These are phyloP conservation scores for Drosophila burlai DNA, from an alignment of 1,140 invertebrate species.

Conservation along the genomic window DNA sequence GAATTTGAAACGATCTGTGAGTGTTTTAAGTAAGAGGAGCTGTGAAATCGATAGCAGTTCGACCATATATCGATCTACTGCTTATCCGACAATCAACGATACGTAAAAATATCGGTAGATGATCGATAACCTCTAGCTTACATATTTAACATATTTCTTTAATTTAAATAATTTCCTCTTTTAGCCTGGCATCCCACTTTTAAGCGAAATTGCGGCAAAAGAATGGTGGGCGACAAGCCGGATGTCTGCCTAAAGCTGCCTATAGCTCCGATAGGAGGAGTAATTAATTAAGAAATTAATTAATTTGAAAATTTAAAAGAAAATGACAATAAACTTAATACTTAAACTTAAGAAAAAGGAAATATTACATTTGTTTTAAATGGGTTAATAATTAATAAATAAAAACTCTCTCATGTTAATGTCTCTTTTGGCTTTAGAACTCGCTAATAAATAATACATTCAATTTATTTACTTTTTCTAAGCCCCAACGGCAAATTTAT, in stretches of 20 bases:
- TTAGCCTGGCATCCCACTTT: slow-evolving; percentile 1
- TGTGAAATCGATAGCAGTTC: neutral
- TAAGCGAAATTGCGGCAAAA: neutral
- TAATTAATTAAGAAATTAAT: slow-evolving; percentile 4
- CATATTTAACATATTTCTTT: neutral
- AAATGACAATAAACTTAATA: neutral
- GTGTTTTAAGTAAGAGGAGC: no score
- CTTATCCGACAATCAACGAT: neutral
- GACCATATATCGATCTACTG: neutral
- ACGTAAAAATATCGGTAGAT: neutral
- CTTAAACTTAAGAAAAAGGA: neutral
- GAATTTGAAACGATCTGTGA: neutral
- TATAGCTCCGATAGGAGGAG: neutral
- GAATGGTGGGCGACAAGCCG: neutral
- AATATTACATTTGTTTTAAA: neutral
- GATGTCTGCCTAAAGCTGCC: neutral
- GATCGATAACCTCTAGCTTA: neutral
- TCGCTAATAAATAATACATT: neutral
- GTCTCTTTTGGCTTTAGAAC: no score
- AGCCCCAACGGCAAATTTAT: no score
- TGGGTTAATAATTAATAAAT: neutral
- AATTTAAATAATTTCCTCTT: neutral
- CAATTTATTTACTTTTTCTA: accelerated
- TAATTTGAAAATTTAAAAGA: neutral
- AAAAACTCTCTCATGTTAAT: no score